phyloP scores from a whole-genome alignment of 2,113 vertebrate genomes.

The Regulus satrapa region DNA sequence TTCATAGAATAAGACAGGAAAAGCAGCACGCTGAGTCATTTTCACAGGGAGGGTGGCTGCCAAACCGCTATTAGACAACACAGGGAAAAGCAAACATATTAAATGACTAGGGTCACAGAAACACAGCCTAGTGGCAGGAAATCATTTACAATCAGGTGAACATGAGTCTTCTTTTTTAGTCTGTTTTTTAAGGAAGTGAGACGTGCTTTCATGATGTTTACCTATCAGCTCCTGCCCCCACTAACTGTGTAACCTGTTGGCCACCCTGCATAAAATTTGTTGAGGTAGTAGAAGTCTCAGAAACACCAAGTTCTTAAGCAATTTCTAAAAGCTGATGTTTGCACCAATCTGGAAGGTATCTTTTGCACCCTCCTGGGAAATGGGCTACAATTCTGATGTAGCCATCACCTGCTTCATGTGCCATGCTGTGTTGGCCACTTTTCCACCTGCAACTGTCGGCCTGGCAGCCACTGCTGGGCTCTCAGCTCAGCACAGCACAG shows the following conservation, averaged over 20 bases:
- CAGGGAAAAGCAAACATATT: background rate
- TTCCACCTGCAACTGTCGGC: background rate
- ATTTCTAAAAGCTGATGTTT: background rate
- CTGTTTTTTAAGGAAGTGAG: background rate
- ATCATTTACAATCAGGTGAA: background rate
- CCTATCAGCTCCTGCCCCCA: background rate
- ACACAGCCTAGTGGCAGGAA: background rate
- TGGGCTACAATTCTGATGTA: background rate
- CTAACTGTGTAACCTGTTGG: background rate
- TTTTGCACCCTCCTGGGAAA: background rate
- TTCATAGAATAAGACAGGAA: constrained; percentile 10
- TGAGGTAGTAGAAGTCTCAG: background rate
- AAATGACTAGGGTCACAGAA: background rate
- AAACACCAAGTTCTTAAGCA: background rate
- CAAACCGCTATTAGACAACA: background rate
- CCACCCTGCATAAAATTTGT: background rate
- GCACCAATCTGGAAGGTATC: background rate
- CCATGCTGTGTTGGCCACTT: background rate
- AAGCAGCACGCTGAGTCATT: constrained; percentile 24
- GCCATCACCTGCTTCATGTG: accelerated
- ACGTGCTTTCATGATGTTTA: background rate
- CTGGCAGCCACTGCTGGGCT: accelerated
- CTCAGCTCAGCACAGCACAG: background rate
- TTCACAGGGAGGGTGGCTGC: background rate
- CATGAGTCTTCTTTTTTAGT: background rate